Percentiles rank a stretch among this genome's conserved stretches.
Evolutionary conservation across 2,888 invertebrate species (phyloP).

Genomic region (Mactromeris polynyma): DNA sequence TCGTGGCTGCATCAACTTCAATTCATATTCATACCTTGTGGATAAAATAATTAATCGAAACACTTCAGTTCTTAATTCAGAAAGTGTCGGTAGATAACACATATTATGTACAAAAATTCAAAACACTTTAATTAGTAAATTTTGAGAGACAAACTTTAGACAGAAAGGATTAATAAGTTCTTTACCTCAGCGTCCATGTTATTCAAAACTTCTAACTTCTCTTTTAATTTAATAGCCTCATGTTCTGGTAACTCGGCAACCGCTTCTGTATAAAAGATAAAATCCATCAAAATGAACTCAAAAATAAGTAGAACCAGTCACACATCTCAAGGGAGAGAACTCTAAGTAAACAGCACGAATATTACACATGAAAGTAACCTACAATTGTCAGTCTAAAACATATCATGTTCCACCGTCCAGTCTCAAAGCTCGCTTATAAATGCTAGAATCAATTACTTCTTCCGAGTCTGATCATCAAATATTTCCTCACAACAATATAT

Average conservation of each 20-base stretch:
- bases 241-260: conserved; percentile 94
- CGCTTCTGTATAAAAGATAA: conserved; percentile 66
- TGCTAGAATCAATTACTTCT: not conserved
- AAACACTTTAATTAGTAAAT: not conserved
- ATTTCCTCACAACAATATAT: not conserved
- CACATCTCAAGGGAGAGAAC: not conserved
- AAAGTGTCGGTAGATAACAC: not conserved
- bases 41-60: not conserved
- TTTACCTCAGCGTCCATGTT: conserved; percentile 94
- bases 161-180: not conserved
- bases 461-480: not conserved
- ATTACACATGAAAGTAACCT: not conserved
- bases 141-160: not conserved
- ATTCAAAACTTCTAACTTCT: conserved; percentile 96
- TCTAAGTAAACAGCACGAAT: not conserved
- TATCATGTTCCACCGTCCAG: not conserved
- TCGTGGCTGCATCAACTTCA: not conserved
- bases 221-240: conserved; percentile 94
- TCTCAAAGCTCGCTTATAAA: not conserved
- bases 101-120: not conserved
- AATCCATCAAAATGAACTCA: conserved; percentile 11
- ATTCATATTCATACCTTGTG: not conserved
- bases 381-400: not conserved
- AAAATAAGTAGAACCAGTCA: not conserved
- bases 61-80: not conserved